phyloP scores from a whole-genome alignment of 2,113 vertebrate species.

The Taxidea taxus region DNA sequence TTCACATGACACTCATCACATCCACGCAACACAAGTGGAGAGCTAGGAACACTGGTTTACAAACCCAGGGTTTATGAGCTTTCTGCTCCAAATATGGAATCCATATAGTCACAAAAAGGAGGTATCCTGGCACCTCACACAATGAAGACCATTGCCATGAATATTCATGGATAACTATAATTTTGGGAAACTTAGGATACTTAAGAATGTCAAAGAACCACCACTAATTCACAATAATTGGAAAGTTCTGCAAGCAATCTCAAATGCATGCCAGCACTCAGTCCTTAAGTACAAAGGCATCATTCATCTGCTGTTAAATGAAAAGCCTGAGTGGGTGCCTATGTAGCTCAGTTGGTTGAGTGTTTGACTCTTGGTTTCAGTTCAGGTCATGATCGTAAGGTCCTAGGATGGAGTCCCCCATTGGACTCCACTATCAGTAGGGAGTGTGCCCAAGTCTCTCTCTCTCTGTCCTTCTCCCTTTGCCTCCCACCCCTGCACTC shows the following conservation, averaged over 20 bases:
- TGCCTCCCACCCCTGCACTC: neutral
- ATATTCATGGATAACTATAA: conserved; percentile 89
- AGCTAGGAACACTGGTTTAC: conserved; percentile 89
- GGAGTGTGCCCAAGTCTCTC: neutral
- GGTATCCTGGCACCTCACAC: conserved; percentile 91
- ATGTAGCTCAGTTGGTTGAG: neutral
- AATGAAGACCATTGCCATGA: conserved; percentile 90
- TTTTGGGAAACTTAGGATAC: conserved; percentile 88
- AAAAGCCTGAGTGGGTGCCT: neutral
- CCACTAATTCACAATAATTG: conserved; percentile 35
- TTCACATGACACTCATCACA: conserved; percentile 93
- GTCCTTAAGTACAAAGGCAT: neutral
- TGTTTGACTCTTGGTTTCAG: neutral
- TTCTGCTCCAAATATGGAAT: conserved; percentile 88
- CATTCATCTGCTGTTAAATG: neutral
- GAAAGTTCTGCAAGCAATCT: neutral
- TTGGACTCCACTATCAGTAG: neutral
- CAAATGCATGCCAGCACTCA: neutral
- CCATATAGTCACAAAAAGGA: conserved; percentile 87
- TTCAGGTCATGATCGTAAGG: neutral
- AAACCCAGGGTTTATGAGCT: conserved; percentile 86
- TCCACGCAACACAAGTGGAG: conserved; percentile 90
- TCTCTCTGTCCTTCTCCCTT: neutral
- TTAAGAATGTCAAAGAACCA: conserved; percentile 94
- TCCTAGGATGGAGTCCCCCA: neutral